phyloP scores from a whole-genome alignment of 2,888 invertebrate genomes.

The Archaeoteleia sp. region DNA sequence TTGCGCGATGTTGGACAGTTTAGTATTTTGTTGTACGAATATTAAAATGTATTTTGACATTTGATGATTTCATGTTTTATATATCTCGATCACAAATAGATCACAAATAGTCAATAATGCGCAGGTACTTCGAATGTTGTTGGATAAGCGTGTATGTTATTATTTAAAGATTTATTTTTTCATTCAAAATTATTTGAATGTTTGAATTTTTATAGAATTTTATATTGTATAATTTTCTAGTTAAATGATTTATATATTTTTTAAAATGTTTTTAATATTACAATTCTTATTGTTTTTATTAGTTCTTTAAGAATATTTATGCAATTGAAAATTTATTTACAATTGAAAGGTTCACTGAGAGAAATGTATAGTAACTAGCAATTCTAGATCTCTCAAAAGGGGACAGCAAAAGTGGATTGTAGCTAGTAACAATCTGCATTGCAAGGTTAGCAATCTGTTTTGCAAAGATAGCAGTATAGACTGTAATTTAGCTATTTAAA shows the following conservation, averaged over 20 bases:
- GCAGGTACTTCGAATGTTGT: slow-evolving; percentile 52
- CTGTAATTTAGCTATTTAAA: too few species aligned
- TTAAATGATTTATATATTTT: background rate
- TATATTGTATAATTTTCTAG: too few species aligned
- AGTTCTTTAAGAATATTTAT: background rate
- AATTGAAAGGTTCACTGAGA: background rate
- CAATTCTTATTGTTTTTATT: too few species aligned
- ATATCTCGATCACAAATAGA: too few species aligned
- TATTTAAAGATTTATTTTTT: background rate
- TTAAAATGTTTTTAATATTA: too few species aligned
- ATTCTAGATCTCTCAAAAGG: slow-evolving; percentile 21
- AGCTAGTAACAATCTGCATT: too few species aligned
- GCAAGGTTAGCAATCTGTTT: too few species aligned
- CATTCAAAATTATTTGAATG: background rate
- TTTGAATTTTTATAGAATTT: too few species aligned
- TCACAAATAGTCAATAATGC: slow-evolving; percentile 6
- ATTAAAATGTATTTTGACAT: background rate
- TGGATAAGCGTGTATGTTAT: slow-evolving; percentile 27
- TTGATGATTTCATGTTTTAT: background rate
- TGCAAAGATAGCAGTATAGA: too few species aligned
- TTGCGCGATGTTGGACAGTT: too few species aligned
- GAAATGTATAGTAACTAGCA: slow-evolving; percentile 12
- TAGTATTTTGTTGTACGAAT: background rate
- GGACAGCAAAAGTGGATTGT: too few species aligned
- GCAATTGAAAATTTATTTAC: background rate